Conservation (phyloP, 2,888 invertebrate genomes). For the Tetranychus piercei region DNA sequence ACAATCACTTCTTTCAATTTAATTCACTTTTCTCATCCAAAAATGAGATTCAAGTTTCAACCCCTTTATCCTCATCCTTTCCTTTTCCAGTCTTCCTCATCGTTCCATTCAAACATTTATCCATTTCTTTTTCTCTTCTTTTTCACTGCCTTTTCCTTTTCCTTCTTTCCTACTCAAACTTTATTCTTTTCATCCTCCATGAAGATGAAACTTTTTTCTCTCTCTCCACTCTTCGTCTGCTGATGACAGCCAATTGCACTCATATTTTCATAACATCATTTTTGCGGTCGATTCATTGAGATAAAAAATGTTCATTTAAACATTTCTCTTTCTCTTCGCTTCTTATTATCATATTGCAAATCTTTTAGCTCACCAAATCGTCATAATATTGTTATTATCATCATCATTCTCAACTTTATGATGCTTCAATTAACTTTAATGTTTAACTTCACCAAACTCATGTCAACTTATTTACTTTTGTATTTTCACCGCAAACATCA, state of each 20-base stretch:
- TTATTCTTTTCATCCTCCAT: neutral
- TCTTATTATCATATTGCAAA: neutral
- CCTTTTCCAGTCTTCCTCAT: neutral
- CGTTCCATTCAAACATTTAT: neutral
- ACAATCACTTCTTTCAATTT: neutral
- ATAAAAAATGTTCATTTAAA: neutral
- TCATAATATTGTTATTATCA: neutral
- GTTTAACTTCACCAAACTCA: neutral
- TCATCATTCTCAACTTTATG: neutral
- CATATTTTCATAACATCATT: neutral
- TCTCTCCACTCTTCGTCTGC: conserved; percentile 8
- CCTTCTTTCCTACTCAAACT: neutral
- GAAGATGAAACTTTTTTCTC: neutral
- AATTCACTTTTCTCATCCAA: neutral
- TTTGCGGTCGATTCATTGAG: neutral
- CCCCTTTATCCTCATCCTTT: neutral
- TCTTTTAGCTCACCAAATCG: neutral
- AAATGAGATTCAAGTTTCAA: neutral
- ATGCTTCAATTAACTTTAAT: neutral
- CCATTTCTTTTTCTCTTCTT: neutral
- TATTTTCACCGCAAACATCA: neutral
- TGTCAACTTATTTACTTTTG: neutral
- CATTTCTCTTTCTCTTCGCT: neutral
- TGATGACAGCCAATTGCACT: neutral
- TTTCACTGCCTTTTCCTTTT: neutral